These are phyloP conservation scores for Drosophila atripex DNA, from an alignment of 2,888 invertebrate species.

Conservation along the genomic window DNA sequence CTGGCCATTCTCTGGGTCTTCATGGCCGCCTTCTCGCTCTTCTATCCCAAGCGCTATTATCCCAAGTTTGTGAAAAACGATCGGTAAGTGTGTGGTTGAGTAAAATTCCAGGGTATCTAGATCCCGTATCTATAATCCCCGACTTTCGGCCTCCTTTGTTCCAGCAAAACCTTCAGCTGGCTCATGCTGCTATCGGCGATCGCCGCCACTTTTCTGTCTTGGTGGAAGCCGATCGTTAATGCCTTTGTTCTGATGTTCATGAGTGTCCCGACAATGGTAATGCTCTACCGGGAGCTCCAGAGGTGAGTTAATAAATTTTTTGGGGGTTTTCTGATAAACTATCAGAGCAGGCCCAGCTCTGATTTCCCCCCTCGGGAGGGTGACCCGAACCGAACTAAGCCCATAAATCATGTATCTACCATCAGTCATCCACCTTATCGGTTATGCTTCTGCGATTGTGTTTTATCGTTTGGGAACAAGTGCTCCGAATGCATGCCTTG, in stretches of 20 bases:
- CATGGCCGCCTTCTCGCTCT: slow-evolving; percentile 91
- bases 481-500: slow-evolving; percentile 12
- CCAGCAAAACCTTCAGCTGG: slow-evolving; percentile 87
- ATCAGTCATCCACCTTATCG: slow-evolving; percentile 39
- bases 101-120: too few relatives aligned
- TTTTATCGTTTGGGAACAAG: slow-evolving; percentile 29
- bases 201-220: slow-evolving; percentile 88
- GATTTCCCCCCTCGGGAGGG: slow-evolving; percentile 20
- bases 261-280: slow-evolving; percentile 88
- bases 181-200: slow-evolving; percentile 86
- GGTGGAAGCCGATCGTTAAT: slow-evolving; percentile 91
- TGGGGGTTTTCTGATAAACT: slow-evolving; percentile 18
- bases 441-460: slow-evolving; percentile 2
- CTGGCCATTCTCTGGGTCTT: slow-evolving; percentile 92
- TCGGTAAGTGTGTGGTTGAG: slow-evolving; percentile 86
- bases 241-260: slow-evolving; percentile 92
- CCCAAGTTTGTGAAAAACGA: slow-evolving; percentile 88
- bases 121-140: slow-evolving; percentile 7
- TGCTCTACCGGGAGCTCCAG: slow-evolving; percentile 88
- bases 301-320: slow-evolving; percentile 85
- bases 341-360: background rate
- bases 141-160: slow-evolving; percentile 21
- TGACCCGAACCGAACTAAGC: slow-evolving; percentile 11
- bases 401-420: slow-evolving; percentile 37
- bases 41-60: slow-evolving; percentile 89